phyloP scores from a whole-genome alignment of 1,140 invertebrate species.

The Drosophila subpulchrella region DNA sequence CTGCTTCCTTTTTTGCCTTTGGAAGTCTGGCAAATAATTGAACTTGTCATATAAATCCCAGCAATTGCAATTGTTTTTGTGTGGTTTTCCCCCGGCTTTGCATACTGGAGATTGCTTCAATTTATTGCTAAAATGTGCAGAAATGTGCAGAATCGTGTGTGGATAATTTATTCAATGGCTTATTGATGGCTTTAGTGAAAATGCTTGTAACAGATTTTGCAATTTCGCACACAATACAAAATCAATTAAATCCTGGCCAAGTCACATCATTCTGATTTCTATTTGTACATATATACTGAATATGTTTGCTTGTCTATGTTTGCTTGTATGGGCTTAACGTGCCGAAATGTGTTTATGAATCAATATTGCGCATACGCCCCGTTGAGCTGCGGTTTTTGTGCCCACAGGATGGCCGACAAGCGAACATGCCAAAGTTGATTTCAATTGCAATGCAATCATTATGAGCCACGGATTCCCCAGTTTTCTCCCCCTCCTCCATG shows the following conservation, averaged over 20 bases:
- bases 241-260: conserved; percentile 47
- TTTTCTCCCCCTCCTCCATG: no score
- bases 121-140: conserved; percentile 47
- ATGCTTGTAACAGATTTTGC: conserved; percentile 48
- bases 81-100: conserved; percentile 8
- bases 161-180: conserved; percentile 50
- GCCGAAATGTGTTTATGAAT: conserved; percentile 47
- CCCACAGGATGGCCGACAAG: conserved; percentile 12
- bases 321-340: conserved; percentile 5
- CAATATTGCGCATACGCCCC: conserved; percentile 43
- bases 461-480: conserved; percentile 19
- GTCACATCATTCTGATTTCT: conserved; percentile 26
- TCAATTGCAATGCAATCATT: conserved; percentile 44
- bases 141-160: conserved; percentile 18
- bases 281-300: background rate
- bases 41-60: conserved; percentile 40
- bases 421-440: conserved; percentile 38
- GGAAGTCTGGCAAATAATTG: conserved; percentile 25
- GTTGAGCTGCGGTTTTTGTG: conserved; percentile 35
- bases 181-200: conserved; percentile 47
- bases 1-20: background rate
- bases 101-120: conserved; percentile 30
- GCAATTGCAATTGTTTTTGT: conserved; percentile 49
- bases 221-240: conserved; percentile 48
- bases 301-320: background rate